Base-by-base conservation (phyloP, 1,140 invertebrate species). In the Phymorhynchus buccinoides region DNA sequence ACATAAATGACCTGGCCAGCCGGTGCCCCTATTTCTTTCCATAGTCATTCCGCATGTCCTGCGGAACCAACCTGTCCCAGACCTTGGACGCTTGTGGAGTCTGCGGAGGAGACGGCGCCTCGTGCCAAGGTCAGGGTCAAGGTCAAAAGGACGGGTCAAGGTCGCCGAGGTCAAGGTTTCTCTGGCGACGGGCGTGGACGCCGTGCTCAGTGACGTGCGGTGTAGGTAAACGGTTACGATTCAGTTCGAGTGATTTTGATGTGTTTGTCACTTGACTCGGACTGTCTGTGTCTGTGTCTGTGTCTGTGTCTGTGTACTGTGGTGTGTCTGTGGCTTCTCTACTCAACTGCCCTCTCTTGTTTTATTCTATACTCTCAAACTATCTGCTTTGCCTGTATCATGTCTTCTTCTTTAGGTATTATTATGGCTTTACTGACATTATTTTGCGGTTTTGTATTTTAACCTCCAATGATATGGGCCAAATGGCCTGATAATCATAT, bases 191-290 rank as follows among this genome's bases (percentile, higher is more conserved):
- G 35, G 44, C 37, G 77, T 79, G 77, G 77, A 79, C 42, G 30
- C 42, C 77, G 6, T 79, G 77, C n/a, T 79, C 77, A 35, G 77
- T 79, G 77, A 44, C 77, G 77, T 79, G 77, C 52, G 77, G 77
- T 79, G 77, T 79, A 79, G 77, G 77, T 79, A 79, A 79, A 79
- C 77, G 39, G 7, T 75, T 75, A 79, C 77, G 12, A 37, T 73
- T 73, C 32, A 39, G 32, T 35, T 73, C 71, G 37, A 68, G 22
- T 9, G 32, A 27, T n/a, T 7, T 27, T 68, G 66, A 32, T 56
- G 12, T 56, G 12, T 27, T 14, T 56, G 52, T 56, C 12, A 56
- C 12, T 56, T 56, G 52, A 14, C 12, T 56, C 12, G 12, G 52
- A 14, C 27, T 71, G 12, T 71, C 27, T 71, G 12, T 35, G 66